Evolutionary conservation across 2,888 invertebrate genomes (phyloP), one percentile per base, ranked within the genome.

Genomic region (Koerneria pararmatus): DNA sequence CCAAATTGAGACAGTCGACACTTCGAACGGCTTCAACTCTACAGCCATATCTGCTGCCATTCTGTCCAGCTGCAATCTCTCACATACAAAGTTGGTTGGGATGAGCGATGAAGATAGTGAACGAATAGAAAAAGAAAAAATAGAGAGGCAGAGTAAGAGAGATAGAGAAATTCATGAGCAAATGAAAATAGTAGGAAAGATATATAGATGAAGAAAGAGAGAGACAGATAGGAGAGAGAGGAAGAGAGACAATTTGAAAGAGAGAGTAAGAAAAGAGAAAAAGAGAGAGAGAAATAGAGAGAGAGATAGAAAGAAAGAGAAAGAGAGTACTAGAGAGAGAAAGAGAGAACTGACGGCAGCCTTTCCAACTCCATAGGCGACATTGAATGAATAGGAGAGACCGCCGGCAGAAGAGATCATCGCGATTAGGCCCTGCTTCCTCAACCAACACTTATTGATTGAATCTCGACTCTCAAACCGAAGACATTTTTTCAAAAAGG

Each of bases 361-460:
- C 71, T 86, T 86, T 11, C 86, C 86, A 24, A 84, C 78, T 1
- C 86, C 85, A 69, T 86, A 86, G 0, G 85, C 76, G 1, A 84
- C 83, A 69, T 84, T 84, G 74, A 86, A 85, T 5, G 85, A 67
- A 70, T 86, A 86, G 24, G 68, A 71, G 3, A 84, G 77, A 2
- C 85, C 85, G 1, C 85, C 85, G 31, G 71, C 68, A 0, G 85
- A 85, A 4, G 84, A 84, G 3, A 85, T 71, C 69, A 84, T 84
- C 1, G 85, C 80, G 59, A 85, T 85, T 6, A 85, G 73, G 1
- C 85, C 85, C 3, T 69, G 64, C 31, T 65, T 65, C 22, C 79
- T 71, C 3, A 4, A 63, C 29, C n/a, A 19, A n/a, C n/a, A n/a
- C n/a, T n/a, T n/a, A n/a, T n/a, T n/a, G n/a, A n/a, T n/a, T n/a